These are phyloP conservation scores for Chloropsis hardwickii DNA, from an alignment of 2,113 vertebrate species.

Conservation along the genomic window DNA sequence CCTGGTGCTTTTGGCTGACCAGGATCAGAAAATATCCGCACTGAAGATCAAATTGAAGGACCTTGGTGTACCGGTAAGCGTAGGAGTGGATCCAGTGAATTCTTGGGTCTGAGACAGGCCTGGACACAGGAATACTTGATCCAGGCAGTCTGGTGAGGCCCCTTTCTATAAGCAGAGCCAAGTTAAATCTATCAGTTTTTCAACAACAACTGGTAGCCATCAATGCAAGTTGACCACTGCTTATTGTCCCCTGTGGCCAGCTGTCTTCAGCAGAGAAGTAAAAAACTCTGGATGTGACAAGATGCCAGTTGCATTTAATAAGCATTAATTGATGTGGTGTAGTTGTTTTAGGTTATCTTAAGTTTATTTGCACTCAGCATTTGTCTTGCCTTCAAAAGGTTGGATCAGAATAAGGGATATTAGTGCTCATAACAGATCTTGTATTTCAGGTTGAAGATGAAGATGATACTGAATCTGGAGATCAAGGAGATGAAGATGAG, in stretches of 20 bases:
- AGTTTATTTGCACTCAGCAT: neutral
- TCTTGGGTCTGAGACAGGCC: neutral
- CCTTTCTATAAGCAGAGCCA: neutral
- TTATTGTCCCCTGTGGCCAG: neutral
- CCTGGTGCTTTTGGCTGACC: conserved; percentile 93
- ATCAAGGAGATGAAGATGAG: conserved; percentile 77
- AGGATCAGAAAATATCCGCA: conserved; percentile 90
- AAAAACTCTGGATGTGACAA: fast-evolving
- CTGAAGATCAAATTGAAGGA: conserved; percentile 86
- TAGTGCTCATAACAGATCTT: neutral
- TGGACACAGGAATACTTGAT: neutral
- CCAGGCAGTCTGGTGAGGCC: no score
- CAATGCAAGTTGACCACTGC: neutral
- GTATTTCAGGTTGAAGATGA: conserved; percentile 79
- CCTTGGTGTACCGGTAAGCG: conserved; percentile 85
- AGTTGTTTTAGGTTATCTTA: neutral
- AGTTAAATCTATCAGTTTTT: neutral
- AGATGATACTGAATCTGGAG: conserved; percentile 76
- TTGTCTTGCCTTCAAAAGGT: neutral
- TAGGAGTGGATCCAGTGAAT: neutral
- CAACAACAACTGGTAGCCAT: neutral
- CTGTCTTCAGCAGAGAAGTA: neutral
- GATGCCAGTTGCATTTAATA: neutral
- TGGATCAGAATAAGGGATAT: neutral
- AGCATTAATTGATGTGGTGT: neutral